These are phyloP conservation scores for Drosophila prostipennis DNA, from an alignment of 2,888 invertebrate species.

Conservation along the genomic window DNA sequence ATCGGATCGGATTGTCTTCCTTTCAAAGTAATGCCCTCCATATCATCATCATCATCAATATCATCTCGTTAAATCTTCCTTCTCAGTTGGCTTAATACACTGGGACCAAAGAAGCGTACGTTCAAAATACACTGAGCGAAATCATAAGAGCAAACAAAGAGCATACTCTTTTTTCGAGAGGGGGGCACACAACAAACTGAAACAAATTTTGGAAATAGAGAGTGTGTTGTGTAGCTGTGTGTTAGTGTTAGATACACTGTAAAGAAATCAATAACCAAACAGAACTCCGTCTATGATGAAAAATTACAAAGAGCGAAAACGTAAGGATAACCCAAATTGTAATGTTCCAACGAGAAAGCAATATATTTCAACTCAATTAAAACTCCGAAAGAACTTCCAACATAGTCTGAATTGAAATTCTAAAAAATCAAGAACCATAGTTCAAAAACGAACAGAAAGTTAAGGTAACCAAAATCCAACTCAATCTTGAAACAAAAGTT, in stretches of 20 bases:
- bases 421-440: constrained; percentile 8
- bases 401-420: constrained; percentile 4
- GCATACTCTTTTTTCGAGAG: constrained; percentile 23
- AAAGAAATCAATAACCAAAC: constrained; percentile 10
- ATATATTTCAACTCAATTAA: constrained; percentile 13
- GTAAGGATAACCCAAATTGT: constrained; percentile 2
- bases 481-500: constrained; percentile 54
- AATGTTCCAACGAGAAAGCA: background rate
- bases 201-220: constrained; percentile 15
- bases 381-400: constrained; percentile 1
- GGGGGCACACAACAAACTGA: constrained; percentile 38
- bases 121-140: constrained; percentile 42
- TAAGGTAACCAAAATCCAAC: constrained; percentile 7
- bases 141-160: constrained; percentile 35
- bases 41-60: background rate
- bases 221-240: constrained; percentile 19
- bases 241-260: constrained; percentile 28
- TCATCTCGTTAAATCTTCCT: constrained; percentile 2
- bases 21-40: constrained; percentile 6
- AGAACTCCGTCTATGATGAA: constrained; percentile 10
- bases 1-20: constrained; percentile 5
- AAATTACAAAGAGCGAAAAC: background rate
- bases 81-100: constrained; percentile 8
- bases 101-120: constrained; percentile 34
- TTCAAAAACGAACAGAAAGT: constrained; percentile 7